Base-by-base conservation (phyloP, 2,797 vertebrate species). In the Neosalanx taihuensis region DNA sequence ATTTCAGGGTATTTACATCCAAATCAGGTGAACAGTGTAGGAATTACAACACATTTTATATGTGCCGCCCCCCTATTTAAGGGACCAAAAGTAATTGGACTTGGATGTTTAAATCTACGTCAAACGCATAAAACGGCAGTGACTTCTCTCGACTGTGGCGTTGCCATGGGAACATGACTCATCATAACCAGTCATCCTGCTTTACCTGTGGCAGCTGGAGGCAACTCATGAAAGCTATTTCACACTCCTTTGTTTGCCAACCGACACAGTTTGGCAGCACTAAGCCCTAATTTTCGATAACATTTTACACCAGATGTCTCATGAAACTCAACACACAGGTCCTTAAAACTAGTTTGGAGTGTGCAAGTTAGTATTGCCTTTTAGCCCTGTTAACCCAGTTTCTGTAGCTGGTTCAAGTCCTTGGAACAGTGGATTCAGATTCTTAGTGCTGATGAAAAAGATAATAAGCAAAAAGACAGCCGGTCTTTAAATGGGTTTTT, bases 161-260 rank as follows among this genome's bases (percentile, higher is more conserved):
- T 92, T 92, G 87, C 92, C 83, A 92, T 92, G 89, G 90, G 77
- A 87, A 92, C 86, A 57, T 92, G 90, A 93, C 89, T 92, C 92
- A 92, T 88, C 87, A 71, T 83, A 79, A 72, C 77, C 84, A 77
- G 87, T 89, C 86, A 83, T 87, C 81, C 79, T 74, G 83, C 86
- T 83, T 71, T 87, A 90, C 90, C 88, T 90, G 89, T 83, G 84
- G 85, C 90, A 92, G 92, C 89, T 91, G 90, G 83, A 82, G 81
- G 76, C 78, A 69, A 75, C 85, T 85, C 85, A 74, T 75, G 82
- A 81, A 83, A 83, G 87, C 87, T 81, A 79, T 86, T 90, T 88
- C 79, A 77, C 81, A 78, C 85, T 79, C 72, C 79, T 86, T 86
- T 89, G 89, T 92, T 90, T 91, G 85, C 85, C 83, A 86, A 78